phyloP scores from a whole-genome alignment of 2,888 invertebrate genomes.

The Cyaniris semiargus region DNA sequence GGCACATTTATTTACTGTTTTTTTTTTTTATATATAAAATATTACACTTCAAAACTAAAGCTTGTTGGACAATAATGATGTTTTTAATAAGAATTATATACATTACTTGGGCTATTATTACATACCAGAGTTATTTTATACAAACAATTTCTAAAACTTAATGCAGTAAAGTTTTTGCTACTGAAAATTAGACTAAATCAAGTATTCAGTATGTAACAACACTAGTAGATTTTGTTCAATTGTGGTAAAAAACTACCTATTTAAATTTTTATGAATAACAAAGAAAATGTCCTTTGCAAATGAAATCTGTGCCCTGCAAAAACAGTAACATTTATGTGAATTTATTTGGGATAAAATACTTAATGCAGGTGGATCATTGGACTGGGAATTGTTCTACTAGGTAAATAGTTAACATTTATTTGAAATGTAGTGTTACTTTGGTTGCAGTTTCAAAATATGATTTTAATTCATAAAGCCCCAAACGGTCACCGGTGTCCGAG shows the following conservation, averaged over 20 bases:
- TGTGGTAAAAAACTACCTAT: no score
- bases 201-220: no score
- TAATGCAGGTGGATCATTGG: not conserved
- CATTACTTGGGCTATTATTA: no score
- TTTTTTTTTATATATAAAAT: not conserved
- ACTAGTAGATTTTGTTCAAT: no score
- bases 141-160: no score
- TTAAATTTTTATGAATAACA: no score
- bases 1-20: slow-evolving; percentile 19
- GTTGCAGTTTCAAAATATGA: slow-evolving; percentile 63
- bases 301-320: not conserved
- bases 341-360: not conserved
- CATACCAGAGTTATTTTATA: no score
- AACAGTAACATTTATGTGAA: not conserved
- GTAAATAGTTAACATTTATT: not conserved
- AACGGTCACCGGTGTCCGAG: no score
- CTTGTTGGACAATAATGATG: not conserved
- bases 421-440: slow-evolving; percentile 48
- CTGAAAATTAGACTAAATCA: no score
- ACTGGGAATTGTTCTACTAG: not conserved
- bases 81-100: no score
- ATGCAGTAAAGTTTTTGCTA: no score
- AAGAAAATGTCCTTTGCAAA: not conserved
- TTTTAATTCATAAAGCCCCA: no score
- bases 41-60: not conserved